Base-by-base conservation (phyloP, 2,888 invertebrate genomes). In the Rhogogaster chlorosoma region DNA sequence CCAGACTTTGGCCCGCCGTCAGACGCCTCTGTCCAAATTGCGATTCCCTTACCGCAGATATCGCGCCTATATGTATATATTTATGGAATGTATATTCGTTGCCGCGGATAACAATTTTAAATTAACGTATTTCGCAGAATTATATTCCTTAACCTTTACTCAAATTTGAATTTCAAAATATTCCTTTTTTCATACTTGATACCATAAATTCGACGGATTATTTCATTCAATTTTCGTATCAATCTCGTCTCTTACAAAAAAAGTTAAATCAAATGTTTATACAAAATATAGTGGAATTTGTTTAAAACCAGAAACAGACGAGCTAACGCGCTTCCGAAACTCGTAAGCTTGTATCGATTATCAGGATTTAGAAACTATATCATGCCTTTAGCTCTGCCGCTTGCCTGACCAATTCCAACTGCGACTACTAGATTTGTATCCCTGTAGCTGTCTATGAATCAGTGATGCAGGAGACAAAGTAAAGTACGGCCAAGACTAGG, bases 21-120 rank as follows among this genome's bases (percentile, higher is more conserved):
- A 36, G 80, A 80, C 38, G 80, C 57, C 80, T 61, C 38, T n/a
- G 36, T 38, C 22, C 57, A 80, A 80, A 61, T 61, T 80, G 61
- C 57, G 36, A 61, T 38, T 38, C 32, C 80, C 29, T 80, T 38
- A 80, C 61, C 57, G 9, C 57, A n/a, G 22, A 61, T 22, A 57
- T 61, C 9, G 10, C 26, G 9, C n/a, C 42, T 73, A 42, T 53
- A 9, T 53, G 29, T 73, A 61, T 61, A 22, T 61, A 61, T 61
- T n/a, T 61, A 61, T 61, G 61, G 61, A 26, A 61, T 26, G 61
- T 22, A 61, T 61, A 61, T 61, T 61, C 61, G 61, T 26, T 61
- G 18, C 36, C 22, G n/a, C 70, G 70, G n/a, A n/a, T 71, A 38
- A 71, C 70, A 71, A 71, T 71, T 32, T 36, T n/a, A 71, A 71